These are phyloP conservation scores for Hypercompe scribonia DNA, from an alignment of 2,888 invertebrate genomes.

Conservation along the genomic window DNA sequence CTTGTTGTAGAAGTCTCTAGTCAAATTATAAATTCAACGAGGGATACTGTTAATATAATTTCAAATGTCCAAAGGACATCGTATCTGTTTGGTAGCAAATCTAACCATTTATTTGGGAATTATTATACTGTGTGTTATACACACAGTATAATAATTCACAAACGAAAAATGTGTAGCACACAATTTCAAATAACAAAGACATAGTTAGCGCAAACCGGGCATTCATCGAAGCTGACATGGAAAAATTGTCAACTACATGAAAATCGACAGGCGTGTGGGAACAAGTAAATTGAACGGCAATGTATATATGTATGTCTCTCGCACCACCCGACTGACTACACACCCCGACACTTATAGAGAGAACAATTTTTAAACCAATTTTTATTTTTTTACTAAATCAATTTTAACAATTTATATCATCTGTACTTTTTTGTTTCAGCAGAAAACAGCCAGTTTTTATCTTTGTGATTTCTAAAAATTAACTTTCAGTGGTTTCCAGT, in stretches of 20 bases:
- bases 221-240: constrained; percentile 45
- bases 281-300: constrained; percentile 63
- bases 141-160: not conserved
- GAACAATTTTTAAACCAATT: constrained; percentile 21
- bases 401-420: not conserved
- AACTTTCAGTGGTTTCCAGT: constrained; percentile 14
- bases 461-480: not conserved
- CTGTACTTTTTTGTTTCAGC: not conserved
- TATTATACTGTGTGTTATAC: too few relatives aligned
- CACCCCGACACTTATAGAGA: constrained; percentile 41
- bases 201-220: constrained; percentile 35
- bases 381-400: constrained; percentile 1
- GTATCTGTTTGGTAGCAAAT: not conserved
- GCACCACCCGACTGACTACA: constrained; percentile 55
- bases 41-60: not conserved
- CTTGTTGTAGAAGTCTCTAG: not conserved
- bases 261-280: constrained; percentile 44
- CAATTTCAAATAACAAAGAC: constrained; percentile 45
- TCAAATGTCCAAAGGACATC: not conserved
- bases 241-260: constrained; percentile 53
- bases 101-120: not conserved
- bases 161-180: constrained; percentile 27
- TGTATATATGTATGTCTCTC: constrained; percentile 46
- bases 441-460: not conserved
- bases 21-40: not conserved